These are phyloP conservation scores for Ips typographus DNA, from an alignment of 1,140 invertebrate genomes.

Conservation along the genomic window DNA sequence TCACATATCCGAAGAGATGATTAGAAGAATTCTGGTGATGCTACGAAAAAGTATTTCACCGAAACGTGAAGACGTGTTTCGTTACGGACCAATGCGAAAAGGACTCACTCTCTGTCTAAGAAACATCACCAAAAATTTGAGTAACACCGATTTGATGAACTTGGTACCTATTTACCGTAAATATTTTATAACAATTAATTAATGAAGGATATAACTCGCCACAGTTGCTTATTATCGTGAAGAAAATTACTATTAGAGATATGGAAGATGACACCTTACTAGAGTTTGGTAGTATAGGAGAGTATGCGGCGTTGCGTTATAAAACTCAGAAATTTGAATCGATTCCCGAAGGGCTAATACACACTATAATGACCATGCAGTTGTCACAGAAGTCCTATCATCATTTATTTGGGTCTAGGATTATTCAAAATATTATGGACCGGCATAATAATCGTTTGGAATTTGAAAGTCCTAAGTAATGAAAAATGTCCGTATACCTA, in stretches of 20 bases:
- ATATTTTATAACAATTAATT: background rate
- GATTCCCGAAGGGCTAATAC: constrained; percentile 53
- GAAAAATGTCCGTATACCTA: background rate
- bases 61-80: constrained; percentile 32
- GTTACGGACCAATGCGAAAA: constrained; percentile 40
- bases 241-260: constrained; percentile 23
- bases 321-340: constrained; percentile 51
- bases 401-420: constrained; percentile 57
- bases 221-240: constrained; percentile 14
- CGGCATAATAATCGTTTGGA: constrained; percentile 54
- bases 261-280: constrained; percentile 51
- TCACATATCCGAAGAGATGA: constrained; percentile 48
- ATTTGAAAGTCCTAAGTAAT: constrained; percentile 54
- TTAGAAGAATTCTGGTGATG: constrained; percentile 54
- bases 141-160: constrained; percentile 50
- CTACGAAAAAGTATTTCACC: constrained; percentile 53
- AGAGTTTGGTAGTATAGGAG: constrained; percentile 55
- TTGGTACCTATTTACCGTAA: constrained; percentile 42
- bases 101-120: constrained; percentile 53
- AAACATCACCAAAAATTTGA: constrained; percentile 51
- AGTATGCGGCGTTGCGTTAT: constrained; percentile 56
- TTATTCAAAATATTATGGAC: constrained; percentile 59
- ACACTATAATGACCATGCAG: constrained; percentile 55
- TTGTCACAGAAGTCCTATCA: constrained; percentile 52
- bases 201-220: background rate